Conservation (phyloP, 2,888 invertebrate genomes). For the Koerneria pararmatus region DNA sequence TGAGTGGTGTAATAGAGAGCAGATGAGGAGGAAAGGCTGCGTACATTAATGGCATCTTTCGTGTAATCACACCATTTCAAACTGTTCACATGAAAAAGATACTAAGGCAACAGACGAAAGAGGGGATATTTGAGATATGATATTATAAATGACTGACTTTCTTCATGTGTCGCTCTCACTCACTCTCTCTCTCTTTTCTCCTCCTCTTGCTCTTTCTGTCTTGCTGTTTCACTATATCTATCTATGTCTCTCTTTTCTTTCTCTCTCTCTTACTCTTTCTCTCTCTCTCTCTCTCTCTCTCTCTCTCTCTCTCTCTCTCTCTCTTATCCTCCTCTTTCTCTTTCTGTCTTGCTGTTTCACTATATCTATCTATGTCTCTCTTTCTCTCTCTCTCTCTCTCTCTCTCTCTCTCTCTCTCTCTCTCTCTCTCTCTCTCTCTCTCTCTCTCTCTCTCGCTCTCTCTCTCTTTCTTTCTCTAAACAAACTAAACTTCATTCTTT, state of each 20-base stretch:
- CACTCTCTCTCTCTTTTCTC: not conserved
- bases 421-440: not conserved
- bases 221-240: not conserved
- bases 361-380: not conserved
- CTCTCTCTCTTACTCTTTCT: not conserved
- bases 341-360: not conserved
- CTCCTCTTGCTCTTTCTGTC: not conserved
- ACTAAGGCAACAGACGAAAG: too few relatives aligned
- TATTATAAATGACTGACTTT: too few relatives aligned
- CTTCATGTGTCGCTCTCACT: not conserved
- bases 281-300: conserved; percentile 2
- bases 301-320: not conserved
- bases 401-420: not conserved
- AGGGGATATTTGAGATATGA: too few relatives aligned
- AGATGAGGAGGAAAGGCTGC: too few relatives aligned
- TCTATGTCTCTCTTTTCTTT: not conserved
- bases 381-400: not conserved
- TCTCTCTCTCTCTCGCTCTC: too few relatives aligned
- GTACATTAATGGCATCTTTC: too few relatives aligned
- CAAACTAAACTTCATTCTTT: not conserved
- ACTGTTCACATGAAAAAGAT: too few relatives aligned
- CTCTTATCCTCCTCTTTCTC: not conserved
- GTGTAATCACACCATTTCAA: too few relatives aligned
- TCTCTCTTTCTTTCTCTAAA: not conserved
- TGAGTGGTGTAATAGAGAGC: too few relatives aligned